A percentile compares a stretch with the other conserved stretches of the same genome.
Evolutionary conservation across 2,888 invertebrate genomes (phyloP).

Genomic region (Tachystola acroxantha): DNA sequence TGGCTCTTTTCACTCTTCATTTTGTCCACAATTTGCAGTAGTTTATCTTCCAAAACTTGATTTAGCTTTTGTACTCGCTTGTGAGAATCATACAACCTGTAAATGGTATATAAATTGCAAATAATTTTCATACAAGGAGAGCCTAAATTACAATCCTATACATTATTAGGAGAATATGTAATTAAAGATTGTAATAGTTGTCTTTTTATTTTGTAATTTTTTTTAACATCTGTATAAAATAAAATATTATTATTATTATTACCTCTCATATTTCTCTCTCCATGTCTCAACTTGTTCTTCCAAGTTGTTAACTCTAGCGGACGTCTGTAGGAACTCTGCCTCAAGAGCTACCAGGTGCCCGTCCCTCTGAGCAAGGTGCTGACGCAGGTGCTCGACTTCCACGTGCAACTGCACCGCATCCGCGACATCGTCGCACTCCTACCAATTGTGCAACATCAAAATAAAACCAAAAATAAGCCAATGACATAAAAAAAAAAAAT

Average conservation of each 20-base stretch:
- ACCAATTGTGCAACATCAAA: conserved; percentile 50
- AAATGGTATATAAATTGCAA: background rate
- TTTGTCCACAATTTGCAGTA: conserved; percentile 93
- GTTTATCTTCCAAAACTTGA: conserved; percentile 95
- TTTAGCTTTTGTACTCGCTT: conserved; percentile 96
- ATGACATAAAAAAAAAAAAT: background rate
- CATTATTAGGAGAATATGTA: too few relatives aligned
- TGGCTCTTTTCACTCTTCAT: conserved; percentile 93
- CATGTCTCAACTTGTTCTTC: conserved; percentile 91
- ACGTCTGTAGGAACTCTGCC: conserved; percentile 89
- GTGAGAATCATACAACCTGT: conserved; percentile 93
- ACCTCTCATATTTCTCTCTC: conserved; percentile 95
- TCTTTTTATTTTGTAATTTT: too few relatives aligned
- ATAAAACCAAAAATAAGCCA: conserved; percentile 38
- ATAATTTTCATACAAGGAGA: too few relatives aligned
- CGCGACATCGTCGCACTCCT: conserved; percentile 62
- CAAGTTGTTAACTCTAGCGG: conserved; percentile 86
- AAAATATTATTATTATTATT: conserved; percentile 2
- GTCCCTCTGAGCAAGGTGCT: conserved; percentile 88
- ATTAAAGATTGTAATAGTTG: too few relatives aligned
- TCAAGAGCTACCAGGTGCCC: conserved; percentile 91
- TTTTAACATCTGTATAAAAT: background rate
- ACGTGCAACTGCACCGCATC: conserved; percentile 85
- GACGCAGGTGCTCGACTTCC: conserved; percentile 92
- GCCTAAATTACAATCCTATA: too few relatives aligned